Percentiles rank a stretch among this genome's conserved stretches.
phyloP scores from a whole-genome alignment of 53 echinoderm and acorn worm genomes.

The Echinarachnius parma region DNA sequence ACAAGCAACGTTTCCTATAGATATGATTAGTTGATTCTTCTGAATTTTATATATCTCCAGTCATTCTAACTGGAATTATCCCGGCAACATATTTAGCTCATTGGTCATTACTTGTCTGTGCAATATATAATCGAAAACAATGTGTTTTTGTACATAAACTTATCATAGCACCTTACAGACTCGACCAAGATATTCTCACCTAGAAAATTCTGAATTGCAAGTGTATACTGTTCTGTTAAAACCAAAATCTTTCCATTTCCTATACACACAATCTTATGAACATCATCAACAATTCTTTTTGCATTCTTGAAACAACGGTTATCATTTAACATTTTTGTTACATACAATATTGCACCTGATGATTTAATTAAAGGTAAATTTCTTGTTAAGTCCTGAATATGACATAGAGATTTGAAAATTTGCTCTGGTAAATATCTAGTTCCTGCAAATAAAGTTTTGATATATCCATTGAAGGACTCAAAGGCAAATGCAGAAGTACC shows the following conservation, averaged over 20 bases:
- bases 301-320: slow-evolving; percentile 12
- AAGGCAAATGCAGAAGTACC: slow-evolving; percentile 46
- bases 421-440: slow-evolving; percentile 39
- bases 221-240: slow-evolving; percentile 9
- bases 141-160: slow-evolving; percentile 5
- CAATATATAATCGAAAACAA: slow-evolving; percentile 15
- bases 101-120: slow-evolving; percentile 31
- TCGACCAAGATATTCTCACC: slow-evolving; percentile 5
- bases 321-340: slow-evolving; percentile 7
- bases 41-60: slow-evolving; percentile 14
- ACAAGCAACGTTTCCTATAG: background rate
- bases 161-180: slow-evolving; percentile 17
- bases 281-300: slow-evolving; percentile 14
- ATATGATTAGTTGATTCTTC: slow-evolving; percentile 35
- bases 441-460: slow-evolving; percentile 30
- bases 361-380: slow-evolving; percentile 11
- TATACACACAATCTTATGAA: background rate
- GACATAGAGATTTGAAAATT: slow-evolving; percentile 19
- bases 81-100: slow-evolving; percentile 8
- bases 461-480: slow-evolving; percentile 34
- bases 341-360: slow-evolving; percentile 10
- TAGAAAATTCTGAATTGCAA: slow-evolving; percentile 15
- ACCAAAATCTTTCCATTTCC: background rate
- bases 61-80: background rate
- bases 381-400: slow-evolving; percentile 20